Conservation (phyloP, 2,113 vertebrate species). For the Talpa occidentalis region DNA sequence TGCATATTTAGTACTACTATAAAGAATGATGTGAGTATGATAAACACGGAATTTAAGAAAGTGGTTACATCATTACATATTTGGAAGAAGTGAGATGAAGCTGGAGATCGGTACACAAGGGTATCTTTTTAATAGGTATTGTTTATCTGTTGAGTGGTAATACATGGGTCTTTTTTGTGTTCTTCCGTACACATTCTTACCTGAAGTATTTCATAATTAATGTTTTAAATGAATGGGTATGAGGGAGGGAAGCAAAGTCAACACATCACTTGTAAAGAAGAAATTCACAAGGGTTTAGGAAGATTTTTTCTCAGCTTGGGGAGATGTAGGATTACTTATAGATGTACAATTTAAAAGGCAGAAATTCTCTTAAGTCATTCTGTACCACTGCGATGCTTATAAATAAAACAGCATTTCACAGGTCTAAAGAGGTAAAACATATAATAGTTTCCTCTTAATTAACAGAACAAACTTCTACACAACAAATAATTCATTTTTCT, state of each 20-base stretch:
- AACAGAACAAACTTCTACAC: neutral
- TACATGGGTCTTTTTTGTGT: neutral
- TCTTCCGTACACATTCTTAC: neutral
- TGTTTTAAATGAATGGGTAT: neutral
- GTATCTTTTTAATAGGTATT: neutral
- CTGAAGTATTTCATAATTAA: neutral
- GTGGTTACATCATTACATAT: neutral
- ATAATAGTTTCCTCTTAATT: neutral
- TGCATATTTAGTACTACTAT: neutral
- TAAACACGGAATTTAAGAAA: neutral
- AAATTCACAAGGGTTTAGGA: neutral
- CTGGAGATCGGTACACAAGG: neutral
- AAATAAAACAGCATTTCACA: slow-evolving; percentile 12
- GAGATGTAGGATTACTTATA: neutral
- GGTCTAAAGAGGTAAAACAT: neutral
- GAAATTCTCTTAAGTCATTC: neutral
- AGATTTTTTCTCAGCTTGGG: neutral
- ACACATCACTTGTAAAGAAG: neutral
- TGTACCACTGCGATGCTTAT: neutral
- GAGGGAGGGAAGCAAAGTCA: neutral
- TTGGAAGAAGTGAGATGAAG: neutral
- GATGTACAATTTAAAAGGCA: neutral
- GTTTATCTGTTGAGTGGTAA: neutral
- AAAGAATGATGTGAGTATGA: neutral
- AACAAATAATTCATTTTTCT: slow-evolving; percentile 17